These are phyloP conservation scores for Corythoichthys haematopterus DNA, from an alignment of 2,113 vertebrate species.

Conservation along the genomic window DNA sequence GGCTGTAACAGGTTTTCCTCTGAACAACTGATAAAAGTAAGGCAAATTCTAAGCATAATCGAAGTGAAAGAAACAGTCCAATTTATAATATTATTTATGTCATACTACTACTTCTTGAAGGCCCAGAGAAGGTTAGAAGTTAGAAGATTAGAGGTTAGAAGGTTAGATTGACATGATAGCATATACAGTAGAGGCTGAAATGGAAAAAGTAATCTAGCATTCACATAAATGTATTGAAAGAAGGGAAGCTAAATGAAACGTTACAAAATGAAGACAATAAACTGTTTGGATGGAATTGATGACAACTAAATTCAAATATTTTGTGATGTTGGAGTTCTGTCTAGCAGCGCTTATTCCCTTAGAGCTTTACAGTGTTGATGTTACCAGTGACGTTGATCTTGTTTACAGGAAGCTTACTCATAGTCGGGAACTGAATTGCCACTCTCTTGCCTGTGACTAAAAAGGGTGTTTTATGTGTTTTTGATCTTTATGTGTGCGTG, in stretches of 20 bases:
- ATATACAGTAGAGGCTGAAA: too few relatives aligned
- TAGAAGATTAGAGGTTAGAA: too few relatives aligned
- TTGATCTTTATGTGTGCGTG: constrained; percentile 23
- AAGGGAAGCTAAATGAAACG: not conserved
- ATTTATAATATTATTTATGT: too few relatives aligned
- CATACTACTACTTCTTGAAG: too few relatives aligned
- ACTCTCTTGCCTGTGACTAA: constrained; percentile 37
- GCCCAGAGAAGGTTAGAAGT: too few relatives aligned
- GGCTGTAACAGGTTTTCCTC: too few relatives aligned
- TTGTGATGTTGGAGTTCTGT: not conserved
- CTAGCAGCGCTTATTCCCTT: not conserved
- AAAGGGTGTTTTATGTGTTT: constrained; percentile 40
- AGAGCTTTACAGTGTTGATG: constrained; percentile 37
- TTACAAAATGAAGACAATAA: not conserved
- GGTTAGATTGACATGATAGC: too few relatives aligned
- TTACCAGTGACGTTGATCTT: constrained; percentile 49
- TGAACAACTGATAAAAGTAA: too few relatives aligned
- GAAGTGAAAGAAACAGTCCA: too few relatives aligned
- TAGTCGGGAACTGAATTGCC: constrained; percentile 56
- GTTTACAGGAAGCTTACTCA: constrained; percentile 57
- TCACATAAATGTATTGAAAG: not conserved
- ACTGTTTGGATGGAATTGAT: not conserved
- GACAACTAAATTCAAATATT: not conserved
- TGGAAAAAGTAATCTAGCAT: too few relatives aligned
- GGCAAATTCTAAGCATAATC: too few relatives aligned